These are phyloP conservation scores for Dreissena polymorpha DNA, from an alignment of 1,140 invertebrate genomes.

Conservation along the genomic window DNA sequence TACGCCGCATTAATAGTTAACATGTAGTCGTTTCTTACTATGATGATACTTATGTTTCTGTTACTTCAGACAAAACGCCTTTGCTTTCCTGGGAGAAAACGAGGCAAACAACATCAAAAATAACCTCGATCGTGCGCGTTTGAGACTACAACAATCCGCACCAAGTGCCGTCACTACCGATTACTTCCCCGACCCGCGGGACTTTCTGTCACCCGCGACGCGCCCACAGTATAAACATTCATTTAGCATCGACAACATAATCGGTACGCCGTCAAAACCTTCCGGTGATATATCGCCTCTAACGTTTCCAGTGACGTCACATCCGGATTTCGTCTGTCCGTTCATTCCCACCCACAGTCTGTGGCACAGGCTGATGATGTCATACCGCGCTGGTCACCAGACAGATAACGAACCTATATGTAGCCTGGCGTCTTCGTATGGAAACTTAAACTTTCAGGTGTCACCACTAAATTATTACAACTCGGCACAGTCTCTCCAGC, in stretches of 20 bases:
- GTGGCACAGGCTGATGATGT: conserved; percentile 35
- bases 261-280: conserved; percentile 80
- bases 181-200: conserved; percentile 33
- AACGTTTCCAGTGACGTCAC: conserved; percentile 59
- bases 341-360: conserved; percentile 52
- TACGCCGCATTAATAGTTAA: too few species aligned
- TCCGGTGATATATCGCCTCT: background rate
- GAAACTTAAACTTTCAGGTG: conserved; percentile 36
- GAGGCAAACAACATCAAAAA: too few species aligned
- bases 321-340: conserved; percentile 67
- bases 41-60: too few species aligned
- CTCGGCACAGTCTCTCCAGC: conserved; percentile 34
- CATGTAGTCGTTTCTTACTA: too few species aligned
- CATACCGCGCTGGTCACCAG: conserved; percentile 55
- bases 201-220: conserved; percentile 15
- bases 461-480: conserved; percentile 54
- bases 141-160: conserved; percentile 64
- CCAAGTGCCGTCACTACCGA: conserved; percentile 53
- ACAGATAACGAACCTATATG: conserved; percentile 57
- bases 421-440: conserved; percentile 59
- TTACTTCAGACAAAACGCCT: too few species aligned
- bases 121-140: conserved; percentile 60
- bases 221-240: conserved; percentile 75
- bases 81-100: too few species aligned
- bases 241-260: conserved; percentile 92